Conservation (phyloP, 2,888 invertebrate genomes). For the Nymphalis c-album region DNA sequence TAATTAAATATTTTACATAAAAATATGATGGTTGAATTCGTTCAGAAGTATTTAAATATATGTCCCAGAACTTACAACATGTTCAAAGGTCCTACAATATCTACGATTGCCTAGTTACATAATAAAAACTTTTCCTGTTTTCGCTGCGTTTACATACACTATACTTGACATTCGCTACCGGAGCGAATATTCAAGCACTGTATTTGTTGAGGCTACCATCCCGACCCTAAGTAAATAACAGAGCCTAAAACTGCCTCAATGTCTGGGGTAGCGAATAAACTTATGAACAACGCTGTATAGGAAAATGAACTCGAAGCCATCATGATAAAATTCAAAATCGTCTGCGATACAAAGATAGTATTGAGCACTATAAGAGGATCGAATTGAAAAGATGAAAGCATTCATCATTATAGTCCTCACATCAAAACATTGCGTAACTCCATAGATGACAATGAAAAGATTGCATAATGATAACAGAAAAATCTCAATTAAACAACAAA, state of each 20-base stretch:
- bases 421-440: constrained; percentile 27
- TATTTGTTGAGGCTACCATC: constrained; percentile 43
- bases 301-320: constrained; percentile 18
- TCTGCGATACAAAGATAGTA: constrained; percentile 13
- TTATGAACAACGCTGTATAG: constrained; percentile 15
- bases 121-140: constrained; percentile 19
- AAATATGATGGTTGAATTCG: too few relatives aligned
- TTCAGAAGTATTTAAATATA: too few relatives aligned
- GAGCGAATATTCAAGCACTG: constrained; percentile 38
- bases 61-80: too few relatives aligned
- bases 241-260: constrained; percentile 35
- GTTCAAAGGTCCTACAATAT: background rate
- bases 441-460: background rate
- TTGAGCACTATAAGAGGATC: constrained; percentile 18
- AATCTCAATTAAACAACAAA: background rate
- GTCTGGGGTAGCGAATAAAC: constrained; percentile 32
- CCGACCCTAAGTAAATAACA: constrained; percentile 43
- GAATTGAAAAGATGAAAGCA: constrained; percentile 29
- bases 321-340: constrained; percentile 21
- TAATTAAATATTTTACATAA: too few relatives aligned
- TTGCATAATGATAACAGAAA: background rate
- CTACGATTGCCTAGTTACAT: constrained; percentile 11
- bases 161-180: constrained; percentile 39
- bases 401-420: constrained; percentile 31
- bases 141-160: constrained; percentile 30